Percentiles rank a stretch among this genome's conserved stretches.
phyloP scores from a whole-genome alignment of 2,888 invertebrate species.

The Brachyptera putata region DNA sequence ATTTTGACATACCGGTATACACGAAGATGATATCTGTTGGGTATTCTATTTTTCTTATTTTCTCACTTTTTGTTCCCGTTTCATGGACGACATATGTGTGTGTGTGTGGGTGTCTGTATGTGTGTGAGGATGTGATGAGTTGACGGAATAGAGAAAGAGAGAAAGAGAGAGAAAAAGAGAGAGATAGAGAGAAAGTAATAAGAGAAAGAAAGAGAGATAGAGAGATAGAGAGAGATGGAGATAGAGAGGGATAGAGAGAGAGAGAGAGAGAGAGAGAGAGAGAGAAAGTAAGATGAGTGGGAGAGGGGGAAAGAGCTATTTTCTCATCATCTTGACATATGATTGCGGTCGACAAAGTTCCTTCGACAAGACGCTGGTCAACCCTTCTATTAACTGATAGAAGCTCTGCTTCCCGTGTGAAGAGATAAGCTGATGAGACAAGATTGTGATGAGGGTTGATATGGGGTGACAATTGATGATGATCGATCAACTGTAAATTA shows the following conservation, averaged over 20 bases:
- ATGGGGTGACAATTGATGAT: background rate
- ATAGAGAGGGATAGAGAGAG: background rate
- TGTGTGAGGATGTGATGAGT: background rate
- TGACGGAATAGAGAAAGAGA: background rate
- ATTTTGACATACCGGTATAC: conserved; percentile 4
- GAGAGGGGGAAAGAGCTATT: background rate
- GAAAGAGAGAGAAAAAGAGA: too few species aligned
- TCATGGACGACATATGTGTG: background rate
- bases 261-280: too few species aligned
- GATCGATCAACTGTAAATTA: conserved; percentile 23
- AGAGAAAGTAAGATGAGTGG: too few species aligned
- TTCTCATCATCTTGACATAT: background rate
- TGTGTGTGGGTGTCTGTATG: too few species aligned
- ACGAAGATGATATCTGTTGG: too few species aligned
- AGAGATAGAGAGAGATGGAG: too few species aligned
- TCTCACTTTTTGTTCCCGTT: background rate
- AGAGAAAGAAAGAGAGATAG: too few species aligned
- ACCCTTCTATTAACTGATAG: background rate
- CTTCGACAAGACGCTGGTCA: background rate
- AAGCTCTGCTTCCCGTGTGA: background rate
- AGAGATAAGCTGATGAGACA: background rate
- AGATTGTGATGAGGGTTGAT: background rate
- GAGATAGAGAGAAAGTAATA: background rate
- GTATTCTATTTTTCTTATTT: background rate
- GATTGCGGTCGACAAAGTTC: background rate